Evolutionary conservation across 2,113 vertebrate species (phyloP).

Genomic region (Psilopsiagon aurifrons): DNA sequence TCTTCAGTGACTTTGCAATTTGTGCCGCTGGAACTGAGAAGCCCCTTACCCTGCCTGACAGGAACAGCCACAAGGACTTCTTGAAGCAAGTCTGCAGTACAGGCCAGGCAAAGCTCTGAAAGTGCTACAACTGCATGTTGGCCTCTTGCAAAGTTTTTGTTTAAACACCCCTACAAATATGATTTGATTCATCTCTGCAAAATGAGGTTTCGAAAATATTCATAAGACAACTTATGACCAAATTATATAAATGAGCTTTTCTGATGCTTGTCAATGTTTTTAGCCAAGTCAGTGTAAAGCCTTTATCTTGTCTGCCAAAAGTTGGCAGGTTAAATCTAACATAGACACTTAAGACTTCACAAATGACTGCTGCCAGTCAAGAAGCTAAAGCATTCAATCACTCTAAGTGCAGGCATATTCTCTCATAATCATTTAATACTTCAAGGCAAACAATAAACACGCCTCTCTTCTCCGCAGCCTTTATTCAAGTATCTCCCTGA

Average conservation of each 20-base stretch:
- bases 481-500: neutral
- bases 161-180: neutral
- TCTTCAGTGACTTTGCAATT: neutral
- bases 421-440: neutral
- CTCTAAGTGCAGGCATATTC: neutral
- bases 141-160: neutral
- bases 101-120: neutral
- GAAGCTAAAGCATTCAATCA: neutral
- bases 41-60: neutral
- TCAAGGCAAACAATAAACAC: neutral
- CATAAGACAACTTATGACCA: neutral
- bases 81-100: neutral
- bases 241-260: neutral
- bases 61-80: neutral
- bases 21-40: neutral
- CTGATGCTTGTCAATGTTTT: neutral
- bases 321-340: neutral
- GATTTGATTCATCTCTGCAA: neutral
- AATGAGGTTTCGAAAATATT: neutral
- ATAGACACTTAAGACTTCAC: neutral
- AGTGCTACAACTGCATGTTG: rapidly evolving
- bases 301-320: neutral
- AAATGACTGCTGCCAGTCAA: slow-evolving; percentile 13
- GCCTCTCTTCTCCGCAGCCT: neutral
- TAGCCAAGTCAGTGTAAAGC: neutral